Percentiles rank a stretch among this genome's conserved stretches.
Conservation (phyloP, 2,888 invertebrate species). For the Doris montereyensis region DNA sequence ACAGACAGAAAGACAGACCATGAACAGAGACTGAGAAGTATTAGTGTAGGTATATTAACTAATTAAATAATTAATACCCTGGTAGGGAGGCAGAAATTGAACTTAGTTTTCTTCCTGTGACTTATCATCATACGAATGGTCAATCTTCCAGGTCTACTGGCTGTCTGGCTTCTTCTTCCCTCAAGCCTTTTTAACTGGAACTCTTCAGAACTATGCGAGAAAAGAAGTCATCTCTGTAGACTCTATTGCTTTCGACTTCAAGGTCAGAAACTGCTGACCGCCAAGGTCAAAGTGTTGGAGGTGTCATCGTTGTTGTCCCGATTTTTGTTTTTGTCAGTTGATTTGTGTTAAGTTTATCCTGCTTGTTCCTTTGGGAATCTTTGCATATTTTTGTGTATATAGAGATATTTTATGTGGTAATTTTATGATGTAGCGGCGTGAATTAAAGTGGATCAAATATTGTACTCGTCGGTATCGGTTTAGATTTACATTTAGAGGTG, state of each 20-base stretch:
- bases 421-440: too few relatives aligned
- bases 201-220: conserved; percentile 73
- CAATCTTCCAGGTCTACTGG: conserved; percentile 71
- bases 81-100: background rate
- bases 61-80: background rate
- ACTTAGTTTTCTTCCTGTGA: background rate
- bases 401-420: too few relatives aligned
- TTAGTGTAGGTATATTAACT: background rate
- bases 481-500: too few relatives aligned
- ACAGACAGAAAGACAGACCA: too few relatives aligned
- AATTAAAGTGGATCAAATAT: too few relatives aligned
- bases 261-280: conserved; percentile 59
- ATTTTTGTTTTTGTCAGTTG: too few relatives aligned
- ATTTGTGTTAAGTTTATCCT: too few relatives aligned
- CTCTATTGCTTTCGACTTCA: conserved; percentile 71
- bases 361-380: too few relatives aligned
- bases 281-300: too few relatives aligned
- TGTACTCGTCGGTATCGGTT: too few relatives aligned
- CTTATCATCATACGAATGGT: background rate
- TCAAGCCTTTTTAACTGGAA: conserved; percentile 74
- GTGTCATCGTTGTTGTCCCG: too few relatives aligned
- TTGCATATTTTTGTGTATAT: too few relatives aligned
- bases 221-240: conserved; percentile 72
- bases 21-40: background rate
- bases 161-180: conserved; percentile 77